Conservation (phyloP, 1,140 invertebrate genomes). For the Platorchestia sp. region DNA sequence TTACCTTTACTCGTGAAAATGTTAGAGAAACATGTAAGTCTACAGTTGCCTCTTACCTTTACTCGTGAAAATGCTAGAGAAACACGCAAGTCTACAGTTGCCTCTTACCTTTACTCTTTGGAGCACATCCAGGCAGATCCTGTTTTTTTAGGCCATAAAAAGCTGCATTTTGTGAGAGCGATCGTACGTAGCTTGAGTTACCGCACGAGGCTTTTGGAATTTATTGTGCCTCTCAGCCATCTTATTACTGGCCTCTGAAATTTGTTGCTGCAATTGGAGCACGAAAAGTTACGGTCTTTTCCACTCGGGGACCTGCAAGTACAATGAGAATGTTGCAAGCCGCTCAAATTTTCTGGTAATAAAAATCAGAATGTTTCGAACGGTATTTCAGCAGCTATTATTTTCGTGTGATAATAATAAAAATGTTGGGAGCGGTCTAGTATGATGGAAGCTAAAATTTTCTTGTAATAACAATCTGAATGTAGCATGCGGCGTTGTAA, state of each 20-base stretch:
- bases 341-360: neutral
- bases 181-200: neutral
- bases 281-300: neutral
- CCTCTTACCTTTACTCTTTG: neutral
- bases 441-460: no score
- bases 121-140: neutral
- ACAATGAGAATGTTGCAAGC: neutral
- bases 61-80: no score
- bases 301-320: neutral
- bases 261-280: constrained; percentile 38
- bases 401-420: no score
- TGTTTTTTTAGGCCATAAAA: neutral
- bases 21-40: no score
- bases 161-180: neutral
- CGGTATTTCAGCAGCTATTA: no score
- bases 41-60: neutral
- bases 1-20: neutral
- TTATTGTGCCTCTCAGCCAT: constrained; percentile 28
- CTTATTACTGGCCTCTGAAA: constrained; percentile 24
- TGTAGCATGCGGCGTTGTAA: no score
- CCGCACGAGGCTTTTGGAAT: neutral
- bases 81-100: neutral
- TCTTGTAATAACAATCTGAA: no score
- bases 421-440: no score
- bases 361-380: neutral